Evolutionary conservation across 2,888 invertebrate species (phyloP), one percentile per base, ranked within the genome.

Genomic region (Xanthostigma xanthostigma): DNA sequence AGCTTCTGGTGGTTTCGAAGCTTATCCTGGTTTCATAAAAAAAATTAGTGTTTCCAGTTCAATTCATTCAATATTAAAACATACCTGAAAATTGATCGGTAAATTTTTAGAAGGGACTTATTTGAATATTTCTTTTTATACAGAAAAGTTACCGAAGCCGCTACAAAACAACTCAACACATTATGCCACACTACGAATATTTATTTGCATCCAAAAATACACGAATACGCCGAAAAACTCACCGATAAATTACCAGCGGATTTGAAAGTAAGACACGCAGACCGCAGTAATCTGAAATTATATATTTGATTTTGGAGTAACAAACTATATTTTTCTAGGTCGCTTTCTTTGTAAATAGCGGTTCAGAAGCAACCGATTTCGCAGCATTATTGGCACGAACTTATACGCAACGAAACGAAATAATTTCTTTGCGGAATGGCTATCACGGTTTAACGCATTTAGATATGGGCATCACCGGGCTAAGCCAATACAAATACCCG

Each of bases 291-390:
- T 14, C 8, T 9, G 9, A 39, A 39, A 39, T 3, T 10, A 10
- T 39, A 8, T 41, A 34, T 41, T 44, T 47, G 27, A 10, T 12
- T 27, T 35, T 42, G 43, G 33, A 34, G 12, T 11, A 41, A 37
- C 33, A n/a, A 42, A 41, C 37, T 47, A 36, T 53, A 36, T 50
- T 46, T 49, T 61, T 60, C 13, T 62, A 89, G 88, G 84, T 88
- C 33, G 87, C 89, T 2, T 95, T 93, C 62, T 79, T 96, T 58
- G 88, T 92, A 1, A 97, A 97, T 67, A 96, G 95, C 59, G 97
- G 97, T 0, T 90, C 93, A 6, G 97, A 98, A 68, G 96, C 97
- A 0, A 97, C 96, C 61, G 97, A 98, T 64, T 70, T 98, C 50
- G 97, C 97, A 0, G 73, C 90, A 54, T 63, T 93, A 35, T 74